A percentile compares a stretch with the other conserved stretches of the same genome.
These are phyloP conservation scores for Urocolius indicus DNA, from an alignment of 2,113 vertebrate genomes.

Conservation along the genomic window DNA sequence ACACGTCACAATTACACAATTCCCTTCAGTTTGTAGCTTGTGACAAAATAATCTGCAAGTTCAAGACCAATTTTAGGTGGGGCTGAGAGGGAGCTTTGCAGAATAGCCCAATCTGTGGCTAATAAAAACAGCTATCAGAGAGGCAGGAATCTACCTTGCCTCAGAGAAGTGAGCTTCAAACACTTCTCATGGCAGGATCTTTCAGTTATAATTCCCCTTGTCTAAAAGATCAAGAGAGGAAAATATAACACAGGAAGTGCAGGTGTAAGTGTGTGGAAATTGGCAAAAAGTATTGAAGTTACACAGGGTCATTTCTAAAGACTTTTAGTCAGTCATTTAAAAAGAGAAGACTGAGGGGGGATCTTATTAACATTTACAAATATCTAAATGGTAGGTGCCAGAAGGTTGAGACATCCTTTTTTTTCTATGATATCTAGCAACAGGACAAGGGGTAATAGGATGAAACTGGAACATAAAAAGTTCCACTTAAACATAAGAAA, in stretches of 20 bases:
- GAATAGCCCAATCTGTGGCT: neutral
- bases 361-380: too few species aligned
- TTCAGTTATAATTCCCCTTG: neutral
- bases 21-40: neutral
- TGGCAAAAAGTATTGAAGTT: neutral
- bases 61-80: neutral
- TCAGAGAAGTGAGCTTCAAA: neutral
- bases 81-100: neutral
- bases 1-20: neutral
- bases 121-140: neutral
- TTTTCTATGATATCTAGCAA: too few species aligned
- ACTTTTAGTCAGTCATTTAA: neutral
- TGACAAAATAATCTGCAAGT: neutral
- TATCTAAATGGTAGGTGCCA: too few species aligned
- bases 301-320: neutral
- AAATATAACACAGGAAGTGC: neutral
- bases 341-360: too few species aligned
- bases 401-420: too few species aligned
- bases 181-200: neutral
- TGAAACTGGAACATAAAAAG: too few species aligned
- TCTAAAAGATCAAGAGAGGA: neutral
- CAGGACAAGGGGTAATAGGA: too few species aligned
- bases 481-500: too few species aligned
- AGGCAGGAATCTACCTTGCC: neutral
- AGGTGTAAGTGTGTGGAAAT: neutral